Conservation (phyloP, 2,797 vertebrate genomes). For the Psittacula echo region DNA sequence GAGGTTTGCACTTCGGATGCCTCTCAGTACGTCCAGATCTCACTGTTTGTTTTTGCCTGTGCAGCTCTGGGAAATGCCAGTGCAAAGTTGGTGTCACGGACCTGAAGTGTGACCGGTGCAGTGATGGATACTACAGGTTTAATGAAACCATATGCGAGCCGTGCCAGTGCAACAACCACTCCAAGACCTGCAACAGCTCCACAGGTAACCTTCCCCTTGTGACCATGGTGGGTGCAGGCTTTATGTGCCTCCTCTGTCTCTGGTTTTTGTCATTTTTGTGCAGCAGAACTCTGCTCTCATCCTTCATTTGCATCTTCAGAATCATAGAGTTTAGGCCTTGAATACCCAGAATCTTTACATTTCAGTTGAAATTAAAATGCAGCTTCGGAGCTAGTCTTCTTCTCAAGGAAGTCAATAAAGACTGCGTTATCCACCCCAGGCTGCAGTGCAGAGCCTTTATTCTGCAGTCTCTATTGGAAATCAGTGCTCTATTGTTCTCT, state of each 20-base stretch:
- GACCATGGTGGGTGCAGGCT: fast-evolving
- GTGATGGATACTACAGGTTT: constrained; percentile 87
- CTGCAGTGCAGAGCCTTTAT: constrained; percentile 2
- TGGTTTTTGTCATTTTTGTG: background rate
- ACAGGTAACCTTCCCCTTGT: constrained; percentile 70
- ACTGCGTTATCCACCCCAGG: background rate
- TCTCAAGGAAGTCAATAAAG: background rate
- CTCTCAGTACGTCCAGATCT: background rate
- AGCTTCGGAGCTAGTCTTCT: background rate
- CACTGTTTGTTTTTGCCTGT: constrained; percentile 27
- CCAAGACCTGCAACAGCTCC: constrained; percentile 81
- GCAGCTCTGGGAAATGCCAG: constrained; percentile 88
- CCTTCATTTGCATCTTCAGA: background rate
- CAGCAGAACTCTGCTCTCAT: background rate
- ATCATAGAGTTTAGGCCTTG: background rate
- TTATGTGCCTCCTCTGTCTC: background rate
- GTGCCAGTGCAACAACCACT: constrained; percentile 90
- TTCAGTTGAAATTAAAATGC: background rate
- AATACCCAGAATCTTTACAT: background rate
- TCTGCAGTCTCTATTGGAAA: background rate
- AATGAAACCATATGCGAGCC: constrained; percentile 83
- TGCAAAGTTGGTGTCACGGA: constrained; percentile 88
- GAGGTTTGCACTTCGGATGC: background rate
- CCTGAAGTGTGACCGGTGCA: constrained; percentile 88
- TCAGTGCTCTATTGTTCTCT: constrained; percentile 43